These are phyloP conservation scores for Bubo blakistoni DNA, from an alignment of 2,113 vertebrate genomes.

Conservation along the genomic window DNA sequence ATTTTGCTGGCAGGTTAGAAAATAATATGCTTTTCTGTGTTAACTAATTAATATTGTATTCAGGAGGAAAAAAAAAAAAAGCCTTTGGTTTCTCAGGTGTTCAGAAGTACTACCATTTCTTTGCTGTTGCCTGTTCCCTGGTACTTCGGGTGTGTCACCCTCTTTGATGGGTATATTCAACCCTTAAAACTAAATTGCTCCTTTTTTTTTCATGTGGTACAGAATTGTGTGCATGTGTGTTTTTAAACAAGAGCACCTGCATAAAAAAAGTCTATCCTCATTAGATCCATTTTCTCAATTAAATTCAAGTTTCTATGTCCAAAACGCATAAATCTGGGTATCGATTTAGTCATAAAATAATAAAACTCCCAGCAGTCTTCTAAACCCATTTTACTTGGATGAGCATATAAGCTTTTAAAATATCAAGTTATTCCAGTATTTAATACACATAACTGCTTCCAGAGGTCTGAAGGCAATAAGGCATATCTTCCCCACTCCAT, in stretches of 20 bases:
- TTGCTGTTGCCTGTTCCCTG: not conserved
- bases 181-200: constrained; percentile 47
- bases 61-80: not conserved
- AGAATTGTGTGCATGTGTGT: not conserved
- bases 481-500: constrained; percentile 71
- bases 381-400: constrained; percentile 81
- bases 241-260: constrained; percentile 66
- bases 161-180: constrained; percentile 36
- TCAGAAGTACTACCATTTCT: not conserved
- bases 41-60: constrained; percentile 57
- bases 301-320: constrained; percentile 77
- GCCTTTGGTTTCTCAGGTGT: not conserved
- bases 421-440: constrained; percentile 80
- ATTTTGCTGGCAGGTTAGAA: constrained; percentile 39
- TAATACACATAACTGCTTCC: constrained; percentile 79
- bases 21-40: constrained; percentile 43
- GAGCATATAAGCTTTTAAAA: constrained; percentile 79
- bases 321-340: constrained; percentile 78
- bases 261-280: constrained; percentile 76
- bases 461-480: constrained; percentile 72
- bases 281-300: constrained; percentile 81
- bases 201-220: constrained; percentile 38
- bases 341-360: constrained; percentile 79
- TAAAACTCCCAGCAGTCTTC: constrained; percentile 78
- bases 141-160: constrained; percentile 17